These are phyloP conservation scores for Tiphia femorata DNA, from an alignment of 2,888 invertebrate genomes.

Conservation along the genomic window DNA sequence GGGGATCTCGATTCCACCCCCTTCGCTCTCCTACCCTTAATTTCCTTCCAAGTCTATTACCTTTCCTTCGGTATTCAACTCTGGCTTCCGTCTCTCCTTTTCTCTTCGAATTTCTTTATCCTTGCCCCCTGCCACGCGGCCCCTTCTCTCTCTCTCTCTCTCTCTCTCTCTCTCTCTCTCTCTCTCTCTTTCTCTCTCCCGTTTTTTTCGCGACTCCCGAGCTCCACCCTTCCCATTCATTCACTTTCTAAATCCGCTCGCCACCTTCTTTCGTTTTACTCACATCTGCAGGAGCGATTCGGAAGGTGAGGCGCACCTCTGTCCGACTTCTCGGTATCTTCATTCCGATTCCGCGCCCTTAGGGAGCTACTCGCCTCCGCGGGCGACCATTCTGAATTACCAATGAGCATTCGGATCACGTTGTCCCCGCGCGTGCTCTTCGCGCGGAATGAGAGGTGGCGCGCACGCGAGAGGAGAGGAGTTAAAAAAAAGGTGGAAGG, in stretches of 20 bases:
- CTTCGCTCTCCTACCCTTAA: too few species aligned
- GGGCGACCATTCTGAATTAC: constrained; percentile 36
- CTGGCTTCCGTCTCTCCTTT: too few species aligned
- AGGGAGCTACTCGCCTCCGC: constrained; percentile 6
- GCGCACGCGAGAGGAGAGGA: neutral
- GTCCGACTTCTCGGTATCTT: constrained; percentile 34
- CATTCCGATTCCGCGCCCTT: constrained; percentile 24
- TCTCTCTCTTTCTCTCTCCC: neutral
- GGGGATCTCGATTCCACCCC: too few species aligned
- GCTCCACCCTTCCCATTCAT: constrained; percentile 14
- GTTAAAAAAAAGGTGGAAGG: constrained; percentile 22
- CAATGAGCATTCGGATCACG: constrained; percentile 49
- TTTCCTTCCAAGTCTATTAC: too few species aligned
- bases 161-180: neutral
- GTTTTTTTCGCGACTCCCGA: neutral
- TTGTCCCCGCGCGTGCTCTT: constrained; percentile 36
- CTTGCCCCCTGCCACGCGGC: too few species aligned
- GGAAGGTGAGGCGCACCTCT: constrained; percentile 9
- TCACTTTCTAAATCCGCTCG: constrained; percentile 14
- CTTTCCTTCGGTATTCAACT: too few species aligned
- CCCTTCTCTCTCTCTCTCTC: neutral
- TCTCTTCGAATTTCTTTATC: too few species aligned
- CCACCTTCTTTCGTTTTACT: constrained; percentile 13
- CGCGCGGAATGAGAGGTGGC: constrained; percentile 26
- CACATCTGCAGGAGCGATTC: constrained; percentile 17